Evolutionary conservation across 2,797 vertebrate species (phyloP), one percentile per base, ranked within the genome.

Genomic region (Sebastes wilsoni): DNA sequence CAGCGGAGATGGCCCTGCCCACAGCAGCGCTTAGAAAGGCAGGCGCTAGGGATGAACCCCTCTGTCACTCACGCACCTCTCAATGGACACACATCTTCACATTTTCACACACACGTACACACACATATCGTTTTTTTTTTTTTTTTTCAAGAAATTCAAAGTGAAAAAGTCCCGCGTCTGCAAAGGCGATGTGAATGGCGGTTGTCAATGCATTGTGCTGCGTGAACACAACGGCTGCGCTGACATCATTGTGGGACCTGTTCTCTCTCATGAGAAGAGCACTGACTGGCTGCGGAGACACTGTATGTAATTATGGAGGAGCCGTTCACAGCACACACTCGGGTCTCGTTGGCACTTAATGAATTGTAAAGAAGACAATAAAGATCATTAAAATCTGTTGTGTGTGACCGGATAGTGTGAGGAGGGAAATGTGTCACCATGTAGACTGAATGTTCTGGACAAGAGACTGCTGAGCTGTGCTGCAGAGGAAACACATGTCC

Each of bases 61-160:
- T 90, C 88, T 93, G 94, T 95, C 94, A 95, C 91, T 95, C 94
- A 95, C 52, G 5, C 72, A 59, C 82, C 75, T 79, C 85, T 94
- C 92, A 93, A 92, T 94, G 93, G 92, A 90, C 91, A 90, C 90
- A 93, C 91, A 93, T 89, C 82, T 87, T 92, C 93, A 88, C 88
- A 66, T 90, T 87, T 88, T 88, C 89, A 87, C 88, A 85, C 84
- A 69, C 66, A 79, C 66, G 12, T 36, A 79, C 61, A 74, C 81
- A 83, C 84, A 76, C 73, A 77, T 83, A 78, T 80, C 49, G 74
- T 79, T 88, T 89, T 66, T 36, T 56, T 66, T 3, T 11, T 11
- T 52, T 46, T 56, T 42, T 30, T 60, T 62, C 85, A 81, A 56
- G 68, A 85, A 81, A 87, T 88, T 90, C 88, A 90, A 91, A 93